These are phyloP conservation scores for Caenorhabditis sp. DNA, from an alignment of 2,888 invertebrate genomes.

Conservation along the genomic window DNA sequence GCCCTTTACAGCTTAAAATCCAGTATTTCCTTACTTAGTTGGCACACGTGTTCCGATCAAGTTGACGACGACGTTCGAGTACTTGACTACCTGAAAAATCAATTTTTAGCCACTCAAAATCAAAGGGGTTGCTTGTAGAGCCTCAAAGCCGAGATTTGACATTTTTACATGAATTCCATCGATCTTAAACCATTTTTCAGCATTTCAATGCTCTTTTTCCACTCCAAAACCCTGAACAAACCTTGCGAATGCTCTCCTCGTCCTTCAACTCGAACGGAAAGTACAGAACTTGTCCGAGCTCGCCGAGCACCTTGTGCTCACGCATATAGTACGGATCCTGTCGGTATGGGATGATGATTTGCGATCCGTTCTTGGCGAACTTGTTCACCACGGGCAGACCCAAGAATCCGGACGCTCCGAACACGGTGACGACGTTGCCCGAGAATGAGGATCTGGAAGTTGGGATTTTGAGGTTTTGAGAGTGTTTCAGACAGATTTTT, in stretches of 20 bases:
- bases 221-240: too few species aligned
- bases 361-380: slow-evolving; percentile 86
- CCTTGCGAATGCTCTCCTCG: slow-evolving; percentile 89
- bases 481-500: too few species aligned
- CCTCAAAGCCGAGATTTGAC: too few species aligned
- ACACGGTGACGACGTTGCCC: slow-evolving; percentile 96
- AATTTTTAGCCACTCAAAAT: not conserved
- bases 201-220: too few species aligned
- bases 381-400: slow-evolving; percentile 93
- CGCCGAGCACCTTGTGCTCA: slow-evolving; percentile 91
- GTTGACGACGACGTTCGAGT: slow-evolving; percentile 98
- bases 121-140: not conserved
- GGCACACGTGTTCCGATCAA: slow-evolving; percentile 94
- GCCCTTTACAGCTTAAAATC: not conserved
- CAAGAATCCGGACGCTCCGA: slow-evolving; percentile 89
- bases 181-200: not conserved
- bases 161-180: not conserved
- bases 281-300: slow-evolving; percentile 87
- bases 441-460: slow-evolving; percentile 94
- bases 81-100: slow-evolving; percentile 87
- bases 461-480: not conserved
- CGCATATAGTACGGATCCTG: slow-evolving; percentile 89
- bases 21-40: slow-evolving; percentile 87
- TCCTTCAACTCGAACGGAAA: slow-evolving; percentile 90
- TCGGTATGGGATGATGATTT: slow-evolving; percentile 93